These are phyloP conservation scores for Agriotes lineatus DNA, from an alignment of 2,888 invertebrate genomes.

Conservation along the genomic window DNA sequence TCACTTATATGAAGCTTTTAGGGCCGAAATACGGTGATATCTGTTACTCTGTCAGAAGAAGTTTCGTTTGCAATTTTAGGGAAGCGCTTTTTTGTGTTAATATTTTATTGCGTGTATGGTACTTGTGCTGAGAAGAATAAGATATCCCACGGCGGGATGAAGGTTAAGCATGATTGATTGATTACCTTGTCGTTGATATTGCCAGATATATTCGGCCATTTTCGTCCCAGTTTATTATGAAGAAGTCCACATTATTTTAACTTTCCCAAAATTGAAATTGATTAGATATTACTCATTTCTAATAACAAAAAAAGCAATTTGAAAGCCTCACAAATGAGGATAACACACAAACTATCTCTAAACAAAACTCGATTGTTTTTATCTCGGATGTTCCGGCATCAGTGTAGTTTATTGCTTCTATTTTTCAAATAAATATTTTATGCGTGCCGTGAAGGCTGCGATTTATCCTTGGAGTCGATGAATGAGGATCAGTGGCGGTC, in stretches of 20 bases:
- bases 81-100: neutral
- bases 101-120: no score
- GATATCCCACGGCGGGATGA: no score
- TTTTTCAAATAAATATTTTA: slow-evolving; percentile 15
- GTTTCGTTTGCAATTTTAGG: neutral
- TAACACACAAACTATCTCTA: no score
- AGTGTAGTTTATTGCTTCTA: neutral
- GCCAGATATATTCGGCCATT: no score
- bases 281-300: no score
- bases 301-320: no score
- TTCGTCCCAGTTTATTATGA: no score
- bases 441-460: neutral
- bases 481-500: neutral
- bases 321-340: no score
- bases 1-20: slow-evolving; percentile 16
- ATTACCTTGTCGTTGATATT: no score
- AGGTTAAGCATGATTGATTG: no score
- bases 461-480: neutral
- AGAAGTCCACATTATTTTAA: no score
- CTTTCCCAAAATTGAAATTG: neutral
- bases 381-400: neutral
- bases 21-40: neutral
- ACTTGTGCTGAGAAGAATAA: no score
- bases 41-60: slow-evolving; percentile 11
- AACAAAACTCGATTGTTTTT: neutral